Conservation (phyloP, 2,797 vertebrate species). For the Clamator glandarius region DNA sequence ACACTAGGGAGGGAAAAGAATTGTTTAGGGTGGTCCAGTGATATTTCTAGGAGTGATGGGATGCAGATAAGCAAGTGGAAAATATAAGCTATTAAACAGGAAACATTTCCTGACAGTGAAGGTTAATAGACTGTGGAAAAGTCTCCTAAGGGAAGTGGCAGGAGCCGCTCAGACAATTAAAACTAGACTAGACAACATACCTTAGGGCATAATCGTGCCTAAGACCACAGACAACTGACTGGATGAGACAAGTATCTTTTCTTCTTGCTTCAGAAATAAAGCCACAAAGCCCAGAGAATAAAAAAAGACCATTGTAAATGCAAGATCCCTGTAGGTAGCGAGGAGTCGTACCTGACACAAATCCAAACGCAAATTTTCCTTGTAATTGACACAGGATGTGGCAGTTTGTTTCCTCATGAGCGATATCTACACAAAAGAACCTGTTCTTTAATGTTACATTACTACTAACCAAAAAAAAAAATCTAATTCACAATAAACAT, state of each 20-base stretch:
- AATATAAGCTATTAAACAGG: conserved; percentile 60
- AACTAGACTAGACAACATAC: not conserved
- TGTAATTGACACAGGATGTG: not conserved
- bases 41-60: conserved; percentile 60
- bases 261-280: not conserved
- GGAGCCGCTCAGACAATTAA: conserved; percentile 36
- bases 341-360: not conserved
- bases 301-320: not conserved
- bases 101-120: conserved; percentile 55
- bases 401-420: not conserved
- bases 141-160: conserved; percentile 38
- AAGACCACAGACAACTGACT: not conserved
- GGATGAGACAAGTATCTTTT: not conserved
- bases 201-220: not conserved
- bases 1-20: conserved; percentile 40
- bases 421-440: not conserved
- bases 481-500: not conserved
- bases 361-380: not conserved
- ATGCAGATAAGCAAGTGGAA: conserved; percentile 68
- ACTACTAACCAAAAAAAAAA: not conserved
- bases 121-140: conserved; percentile 43
- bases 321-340: not conserved
- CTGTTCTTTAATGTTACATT: not conserved
- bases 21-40: conserved; percentile 59
- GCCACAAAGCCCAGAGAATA: not conserved